Base-by-base conservation (phyloP, 2,113 vertebrate genomes). In the Gnathonemus echidnorhynchus region DNA sequence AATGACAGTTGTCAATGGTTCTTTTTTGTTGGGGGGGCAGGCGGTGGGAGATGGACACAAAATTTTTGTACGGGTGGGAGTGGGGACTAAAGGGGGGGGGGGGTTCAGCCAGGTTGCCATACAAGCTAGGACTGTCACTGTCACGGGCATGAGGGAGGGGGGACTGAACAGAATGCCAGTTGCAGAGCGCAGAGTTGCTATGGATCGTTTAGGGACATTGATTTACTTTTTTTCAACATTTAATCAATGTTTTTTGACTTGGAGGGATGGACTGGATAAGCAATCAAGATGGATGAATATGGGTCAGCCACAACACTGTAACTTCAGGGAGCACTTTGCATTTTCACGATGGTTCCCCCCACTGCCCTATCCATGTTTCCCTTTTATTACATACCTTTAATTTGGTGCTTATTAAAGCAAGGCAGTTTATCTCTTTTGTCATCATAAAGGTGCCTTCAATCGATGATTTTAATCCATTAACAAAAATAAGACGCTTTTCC, bases 321-420 rank as follows among this genome's bases (percentile, higher is more conserved):
- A 39, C 31, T 2, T 17, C 15, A 80, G 35, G 27, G 3, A 13
- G 27, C 62, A 31, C 62, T 66, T 66, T 66, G 24, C 10, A 66
- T 66, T 66, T 66, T 70, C 62, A 70, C 1, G 10, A 13, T 31
- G 62, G 62, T 31, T 70, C 62, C n/a, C 27, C 62, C 13, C 13
- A n/a, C n/a, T 3, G n/a, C 56, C 24, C 56, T n/a, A 62, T 62
- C 24, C 56, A 62, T 62, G 56, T 66, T 66, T 10, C 62, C n/a
- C n/a, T 66, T 66, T 66, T 27, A 11, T 66, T 66, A 66, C 62
- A 27, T 92, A 94, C 93, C 91, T 62, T 48, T 87, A 92, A 94
- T 42, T 50, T 21, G 5, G 93, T 35, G 2, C 2, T 1, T 10
- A 89, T 84, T 0, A 0, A 1, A 0, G 5, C 0, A 46, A 84